phyloP scores from a whole-genome alignment of 2,113 vertebrate genomes.

The Chelonoidis abingdonii region DNA sequence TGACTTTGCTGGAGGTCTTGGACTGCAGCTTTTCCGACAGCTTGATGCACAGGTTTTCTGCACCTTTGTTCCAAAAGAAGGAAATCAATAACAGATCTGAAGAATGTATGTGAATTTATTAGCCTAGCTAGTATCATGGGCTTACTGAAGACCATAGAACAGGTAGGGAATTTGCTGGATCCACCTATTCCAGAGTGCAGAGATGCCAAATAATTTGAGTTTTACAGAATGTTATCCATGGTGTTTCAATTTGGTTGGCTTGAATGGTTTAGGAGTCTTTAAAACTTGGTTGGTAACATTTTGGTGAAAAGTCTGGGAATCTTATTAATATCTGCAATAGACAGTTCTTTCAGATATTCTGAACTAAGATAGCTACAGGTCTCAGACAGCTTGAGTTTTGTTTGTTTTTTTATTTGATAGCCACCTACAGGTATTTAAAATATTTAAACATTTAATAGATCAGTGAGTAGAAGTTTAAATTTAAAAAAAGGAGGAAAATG shows the following conservation, averaged over 20 bases:
- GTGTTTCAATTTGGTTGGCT: not conserved
- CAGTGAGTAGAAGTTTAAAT: accelerated
- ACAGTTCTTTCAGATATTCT: not conserved
- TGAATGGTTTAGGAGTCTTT: not conserved
- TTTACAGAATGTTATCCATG: not conserved
- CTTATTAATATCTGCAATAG: not conserved
- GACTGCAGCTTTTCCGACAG: constrained; percentile 96
- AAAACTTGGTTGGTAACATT: not conserved
- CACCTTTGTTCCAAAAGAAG: constrained; percentile 79
- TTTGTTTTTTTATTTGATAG: not conserved
- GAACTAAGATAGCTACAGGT: not conserved
- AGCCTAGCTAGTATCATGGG: not conserved
- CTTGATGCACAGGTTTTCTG: constrained; percentile 95
- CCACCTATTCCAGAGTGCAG: not conserved
- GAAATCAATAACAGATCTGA: not conserved
- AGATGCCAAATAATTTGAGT: not conserved
- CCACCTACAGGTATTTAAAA: not conserved
- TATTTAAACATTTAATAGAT: not conserved
- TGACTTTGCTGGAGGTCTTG: constrained; percentile 96
- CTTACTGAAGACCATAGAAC: not conserved
- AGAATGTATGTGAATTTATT: not conserved
- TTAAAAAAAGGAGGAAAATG: not conserved
- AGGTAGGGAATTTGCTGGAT: not conserved
- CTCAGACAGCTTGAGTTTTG: not conserved
- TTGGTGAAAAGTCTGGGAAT: not conserved